Evolutionary conservation across 2,113 vertebrate species (phyloP).

Genomic region (Platichthys flesus): DNA sequence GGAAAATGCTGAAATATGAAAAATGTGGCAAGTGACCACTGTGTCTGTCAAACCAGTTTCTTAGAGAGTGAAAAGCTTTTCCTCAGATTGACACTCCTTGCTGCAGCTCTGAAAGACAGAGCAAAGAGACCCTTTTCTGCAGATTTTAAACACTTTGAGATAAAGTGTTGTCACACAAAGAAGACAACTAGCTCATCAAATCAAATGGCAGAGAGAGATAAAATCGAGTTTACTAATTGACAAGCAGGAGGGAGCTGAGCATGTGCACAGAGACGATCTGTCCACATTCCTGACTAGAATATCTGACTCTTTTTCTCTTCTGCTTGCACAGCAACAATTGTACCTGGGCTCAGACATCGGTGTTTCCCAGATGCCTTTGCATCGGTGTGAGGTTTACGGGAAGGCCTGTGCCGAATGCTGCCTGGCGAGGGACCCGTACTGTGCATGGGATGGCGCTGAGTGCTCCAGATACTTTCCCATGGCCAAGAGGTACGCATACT

Average conservation of each 20-base stretch:
- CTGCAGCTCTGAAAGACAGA: too few relatives aligned
- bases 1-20: too few relatives aligned
- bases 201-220: slow-evolving; percentile 38
- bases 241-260: too few relatives aligned
- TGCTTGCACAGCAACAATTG: slow-evolving; percentile 90
- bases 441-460: slow-evolving; percentile 95
- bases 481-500: slow-evolving; percentile 89
- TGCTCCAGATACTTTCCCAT: slow-evolving; percentile 99
- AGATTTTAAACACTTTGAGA: too few relatives aligned
- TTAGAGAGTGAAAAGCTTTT: too few relatives aligned
- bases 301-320: slow-evolving; percentile 14
- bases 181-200: slow-evolving; percentile 36
- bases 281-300: slow-evolving; percentile 27
- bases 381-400: slow-evolving; percentile 95
- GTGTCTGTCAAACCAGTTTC: too few relatives aligned
- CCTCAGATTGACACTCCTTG: too few relatives aligned
- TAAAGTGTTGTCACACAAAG: slow-evolving; percentile 33
- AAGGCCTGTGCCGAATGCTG: slow-evolving; percentile 98
- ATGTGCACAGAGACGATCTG: neutral
- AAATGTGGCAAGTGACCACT: too few relatives aligned
- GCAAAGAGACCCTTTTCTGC: too few relatives aligned
- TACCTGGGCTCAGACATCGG: slow-evolving; percentile 92
- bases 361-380: slow-evolving; percentile 93
- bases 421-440: slow-evolving; percentile 96
- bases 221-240: too few relatives aligned